These are phyloP conservation scores for Danionella cerebrum DNA, from an alignment of 2,113 vertebrate species.

Conservation along the genomic window DNA sequence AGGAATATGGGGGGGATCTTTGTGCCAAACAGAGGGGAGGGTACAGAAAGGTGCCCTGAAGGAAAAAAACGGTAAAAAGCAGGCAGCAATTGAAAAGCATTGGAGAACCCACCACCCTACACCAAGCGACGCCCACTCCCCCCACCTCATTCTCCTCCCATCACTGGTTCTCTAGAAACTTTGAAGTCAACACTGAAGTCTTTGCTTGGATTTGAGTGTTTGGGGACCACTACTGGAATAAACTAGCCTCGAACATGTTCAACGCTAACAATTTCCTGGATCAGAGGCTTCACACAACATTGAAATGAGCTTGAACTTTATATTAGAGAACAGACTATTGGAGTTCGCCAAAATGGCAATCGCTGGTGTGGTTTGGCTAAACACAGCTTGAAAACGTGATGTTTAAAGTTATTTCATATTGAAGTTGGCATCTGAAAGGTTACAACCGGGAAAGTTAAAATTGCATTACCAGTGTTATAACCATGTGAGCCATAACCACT, in stretches of 20 bases:
- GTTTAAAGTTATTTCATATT: too few relatives aligned
- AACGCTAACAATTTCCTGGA: too few relatives aligned
- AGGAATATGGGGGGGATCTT: too few relatives aligned
- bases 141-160: slow-evolving; percentile 29
- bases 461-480: slow-evolving; percentile 82
- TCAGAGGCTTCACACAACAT: too few relatives aligned
- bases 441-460: neutral
- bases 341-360: too few relatives aligned
- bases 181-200: neutral
- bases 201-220: too few relatives aligned
- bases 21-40: neutral
- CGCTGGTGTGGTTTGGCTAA: neutral
- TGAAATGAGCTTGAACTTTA: too few relatives aligned
- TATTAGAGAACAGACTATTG: neutral
- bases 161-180: neutral
- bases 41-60: slow-evolving; percentile 9
- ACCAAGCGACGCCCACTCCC: slow-evolving; percentile 27
- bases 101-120: slow-evolving; percentile 25
- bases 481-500: slow-evolving; percentile 92
- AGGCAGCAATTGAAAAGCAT: slow-evolving; percentile 41
- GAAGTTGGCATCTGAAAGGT: too few relatives aligned
- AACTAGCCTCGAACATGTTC: too few relatives aligned
- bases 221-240: too few relatives aligned
- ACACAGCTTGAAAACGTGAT: neutral
- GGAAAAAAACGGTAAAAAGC: slow-evolving; percentile 45